Base-by-base conservation (phyloP, 2,888 invertebrate species). In the Aproaerema taeniolella region DNA sequence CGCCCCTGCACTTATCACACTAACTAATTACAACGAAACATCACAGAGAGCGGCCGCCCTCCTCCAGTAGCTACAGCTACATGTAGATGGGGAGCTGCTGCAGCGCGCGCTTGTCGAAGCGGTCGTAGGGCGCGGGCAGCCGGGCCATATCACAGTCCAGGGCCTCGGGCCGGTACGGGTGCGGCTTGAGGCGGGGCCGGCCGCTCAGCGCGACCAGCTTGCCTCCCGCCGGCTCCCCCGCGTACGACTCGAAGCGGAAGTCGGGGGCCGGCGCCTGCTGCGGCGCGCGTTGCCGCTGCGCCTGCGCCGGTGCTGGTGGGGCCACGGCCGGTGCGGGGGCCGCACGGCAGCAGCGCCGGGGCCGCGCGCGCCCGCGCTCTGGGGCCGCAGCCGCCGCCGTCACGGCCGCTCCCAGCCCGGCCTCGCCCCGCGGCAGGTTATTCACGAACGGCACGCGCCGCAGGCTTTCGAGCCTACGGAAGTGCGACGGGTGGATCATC, bases 401-500 rank as follows among this genome's bases (percentile, higher is more conserved):
- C 31, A 39, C 49, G 47, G 47, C 38, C 37, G 39, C 49, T 56
- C 53, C 30, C 24, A 33, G 11, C 67, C 67, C 38, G 71, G 77
- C 51, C 25, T 34, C 34, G 72, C 77, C 88, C 45, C 89, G 89
- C 52, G 93, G 93, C 76, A 94, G 89, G 80, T 95, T 94, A 85
- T 94, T 95, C 53, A 94, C 92, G 76, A 94, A 94, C 33, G 93
- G 93, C 69, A 93, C 93, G 46, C 94, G 90, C 56, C 93, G 89
- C 72, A 94, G 92, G 62, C 92, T 92, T 72, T 95, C 94, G 85
- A 94, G 94, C 79, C 94, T 92, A 58, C 95, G 90, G 88, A 95
- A 95, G 80, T 95, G 95, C 67, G 94, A 94, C 36, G 95, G 95
- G 87, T 95, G 95, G 72, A 95, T 95, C 94, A 95, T 95, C 63